phyloP scores from a whole-genome alignment of 2,113 vertebrate species.

The Seriola quinqueradiata region DNA sequence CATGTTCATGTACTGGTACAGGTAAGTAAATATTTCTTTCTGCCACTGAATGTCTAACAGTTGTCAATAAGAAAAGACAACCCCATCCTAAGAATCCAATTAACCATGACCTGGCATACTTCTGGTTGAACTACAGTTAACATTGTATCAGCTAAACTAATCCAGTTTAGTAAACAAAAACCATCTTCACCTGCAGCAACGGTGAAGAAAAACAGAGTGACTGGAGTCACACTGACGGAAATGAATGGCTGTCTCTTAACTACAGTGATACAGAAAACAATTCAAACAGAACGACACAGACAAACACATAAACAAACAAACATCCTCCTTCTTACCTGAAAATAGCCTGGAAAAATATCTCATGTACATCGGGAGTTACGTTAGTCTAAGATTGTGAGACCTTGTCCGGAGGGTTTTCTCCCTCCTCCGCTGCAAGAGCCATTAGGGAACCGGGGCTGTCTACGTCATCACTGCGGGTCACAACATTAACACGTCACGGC shows the following conservation, averaged over 20 bases:
- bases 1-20: background rate
- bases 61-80: background rate
- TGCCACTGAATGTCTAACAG: background rate
- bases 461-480: slow-evolving; percentile 77
- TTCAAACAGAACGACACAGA: background rate
- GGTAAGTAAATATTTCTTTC: background rate
- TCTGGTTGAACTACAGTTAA: background rate
- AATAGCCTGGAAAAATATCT: slow-evolving; percentile 74
- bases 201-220: background rate
- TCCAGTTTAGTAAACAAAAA: background rate
- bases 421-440: slow-evolving; percentile 55
- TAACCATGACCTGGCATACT: background rate
- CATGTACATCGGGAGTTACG: slow-evolving; percentile 73
- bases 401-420: slow-evolving; percentile 39
- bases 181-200: slow-evolving; percentile 1
- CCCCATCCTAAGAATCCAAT: background rate
- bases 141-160: slow-evolving; percentile 13
- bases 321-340: slow-evolving; percentile 76
- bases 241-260: slow-evolving; percentile 19
- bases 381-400: slow-evolving; percentile 3
- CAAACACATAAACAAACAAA: background rate
- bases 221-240: background rate
- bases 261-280: background rate
- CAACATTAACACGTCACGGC: slow-evolving; percentile 46
- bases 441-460: slow-evolving; percentile 37